A percentile compares a stretch with the other conserved stretches of the same genome.
These are phyloP conservation scores for Scomber japonicus DNA, from an alignment of 2,113 vertebrate species.

Conservation along the genomic window DNA sequence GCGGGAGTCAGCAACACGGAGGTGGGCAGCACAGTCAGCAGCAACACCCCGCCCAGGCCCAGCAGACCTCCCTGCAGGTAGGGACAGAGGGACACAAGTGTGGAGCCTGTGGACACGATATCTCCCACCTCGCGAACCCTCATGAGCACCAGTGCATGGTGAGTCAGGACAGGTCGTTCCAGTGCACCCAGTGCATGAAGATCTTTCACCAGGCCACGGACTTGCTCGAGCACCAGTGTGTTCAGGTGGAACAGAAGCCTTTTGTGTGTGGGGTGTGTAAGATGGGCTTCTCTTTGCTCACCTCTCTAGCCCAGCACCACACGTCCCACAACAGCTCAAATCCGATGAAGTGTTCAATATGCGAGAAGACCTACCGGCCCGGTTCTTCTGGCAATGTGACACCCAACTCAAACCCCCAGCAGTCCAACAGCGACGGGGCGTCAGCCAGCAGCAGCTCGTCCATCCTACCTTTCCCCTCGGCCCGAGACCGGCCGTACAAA, in stretches of 20 bases:
- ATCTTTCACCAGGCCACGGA: slow-evolving; percentile 98
- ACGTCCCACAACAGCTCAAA: slow-evolving; percentile 90
- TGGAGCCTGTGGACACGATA: slow-evolving; percentile 93
- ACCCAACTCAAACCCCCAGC: slow-evolving; percentile 73
- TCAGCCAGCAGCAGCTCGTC: slow-evolving; percentile 83
- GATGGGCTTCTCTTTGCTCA: slow-evolving; percentile 98
- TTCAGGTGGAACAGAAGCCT: slow-evolving; percentile 98
- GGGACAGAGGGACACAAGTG: slow-evolving; percentile 93
- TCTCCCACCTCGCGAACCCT: slow-evolving; percentile 92
- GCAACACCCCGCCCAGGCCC: slow-evolving; percentile 76
- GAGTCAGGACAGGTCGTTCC: slow-evolving; percentile 95
- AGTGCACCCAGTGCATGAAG: slow-evolving; percentile 98
- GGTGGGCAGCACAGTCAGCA: slow-evolving; percentile 78
- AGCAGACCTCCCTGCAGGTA: slow-evolving; percentile 80
- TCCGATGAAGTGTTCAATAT: slow-evolving; percentile 97
- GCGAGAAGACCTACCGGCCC: slow-evolving; percentile 95
- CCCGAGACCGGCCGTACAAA: slow-evolving; percentile 92
- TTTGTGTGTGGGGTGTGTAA: slow-evolving; percentile 98
- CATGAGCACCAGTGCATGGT: slow-evolving; percentile 97
- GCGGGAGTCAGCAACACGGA: slow-evolving; percentile 77
- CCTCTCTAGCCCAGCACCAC: slow-evolving; percentile 95
- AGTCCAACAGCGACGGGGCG: slow-evolving; percentile 71
- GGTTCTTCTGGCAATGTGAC: slow-evolving; percentile 80
- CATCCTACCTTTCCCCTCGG: slow-evolving; percentile 81
- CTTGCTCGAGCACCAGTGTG: slow-evolving; percentile 96